Conservation (phyloP, 2,797 vertebrate species). For the Fistularia tabacaria region DNA sequence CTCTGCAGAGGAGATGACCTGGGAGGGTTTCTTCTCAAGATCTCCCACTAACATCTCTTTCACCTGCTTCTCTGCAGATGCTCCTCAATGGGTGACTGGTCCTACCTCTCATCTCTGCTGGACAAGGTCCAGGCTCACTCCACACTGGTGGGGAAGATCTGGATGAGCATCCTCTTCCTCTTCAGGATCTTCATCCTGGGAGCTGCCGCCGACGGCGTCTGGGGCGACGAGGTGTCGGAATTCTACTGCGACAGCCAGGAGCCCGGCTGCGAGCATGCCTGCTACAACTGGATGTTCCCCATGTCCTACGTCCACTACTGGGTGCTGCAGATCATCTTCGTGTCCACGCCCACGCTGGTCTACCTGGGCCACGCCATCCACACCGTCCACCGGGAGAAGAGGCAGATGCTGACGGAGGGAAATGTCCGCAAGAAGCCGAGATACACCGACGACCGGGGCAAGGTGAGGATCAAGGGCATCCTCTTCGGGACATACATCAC, state of each 20-base stretch:
- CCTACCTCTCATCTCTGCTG: slow-evolving; percentile 82
- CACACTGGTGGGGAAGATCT: slow-evolving; percentile 87
- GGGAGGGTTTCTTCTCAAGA: too few species aligned
- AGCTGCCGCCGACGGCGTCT: slow-evolving; percentile 83
- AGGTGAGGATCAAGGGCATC: slow-evolving; percentile 78
- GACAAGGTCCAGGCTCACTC: slow-evolving; percentile 90
- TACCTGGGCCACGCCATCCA: slow-evolving; percentile 70
- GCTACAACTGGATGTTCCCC: slow-evolving; percentile 87
- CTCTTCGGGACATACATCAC: slow-evolving; percentile 82
- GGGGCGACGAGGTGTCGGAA: slow-evolving; percentile 85
- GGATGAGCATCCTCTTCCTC: slow-evolving; percentile 90
- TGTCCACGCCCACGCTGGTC: slow-evolving; percentile 67
- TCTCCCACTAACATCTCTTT: too few species aligned
- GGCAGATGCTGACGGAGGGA: slow-evolving; percentile 53
- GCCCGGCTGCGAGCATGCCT: slow-evolving; percentile 82
- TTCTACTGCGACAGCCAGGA: slow-evolving; percentile 82
- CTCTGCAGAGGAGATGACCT: too few species aligned
- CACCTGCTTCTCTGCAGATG: slow-evolving; percentile 10
- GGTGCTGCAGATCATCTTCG: slow-evolving; percentile 88
- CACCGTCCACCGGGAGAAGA: slow-evolving; percentile 80
- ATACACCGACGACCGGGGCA: slow-evolving; percentile 73
- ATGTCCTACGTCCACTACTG: slow-evolving; percentile 90
- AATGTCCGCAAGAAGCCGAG: slow-evolving; percentile 60
- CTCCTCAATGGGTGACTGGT: slow-evolving; percentile 83
- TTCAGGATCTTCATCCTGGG: slow-evolving; percentile 89